Evolutionary conservation across 2,888 invertebrate species (phyloP).

Genomic region (Caenorhabditis imperialis): DNA sequence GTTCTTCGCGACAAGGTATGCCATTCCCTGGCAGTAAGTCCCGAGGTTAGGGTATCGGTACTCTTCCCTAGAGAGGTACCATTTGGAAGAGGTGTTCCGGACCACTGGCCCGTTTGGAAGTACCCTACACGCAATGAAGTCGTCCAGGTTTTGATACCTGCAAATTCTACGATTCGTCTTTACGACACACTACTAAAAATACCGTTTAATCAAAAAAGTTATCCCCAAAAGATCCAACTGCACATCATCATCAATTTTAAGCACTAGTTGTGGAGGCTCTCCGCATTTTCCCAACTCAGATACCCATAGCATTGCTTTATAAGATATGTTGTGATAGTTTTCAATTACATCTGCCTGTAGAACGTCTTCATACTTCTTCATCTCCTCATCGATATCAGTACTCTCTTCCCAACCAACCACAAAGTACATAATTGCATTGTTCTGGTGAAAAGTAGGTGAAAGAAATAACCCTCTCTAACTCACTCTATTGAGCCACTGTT

Average conservation of each 20-base stretch:
- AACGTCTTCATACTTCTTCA: slow-evolving; percentile 23
- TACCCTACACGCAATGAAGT: slow-evolving; percentile 60
- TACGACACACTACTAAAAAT: neutral
- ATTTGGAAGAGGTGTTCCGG: slow-evolving; percentile 61
- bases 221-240: slow-evolving; percentile 47
- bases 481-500: slow-evolving; percentile 39
- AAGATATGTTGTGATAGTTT: slow-evolving; percentile 62
- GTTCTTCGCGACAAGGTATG: slow-evolving; percentile 58
- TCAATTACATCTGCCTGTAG: slow-evolving; percentile 52
- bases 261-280: slow-evolving; percentile 20
- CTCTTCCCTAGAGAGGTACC: slow-evolving; percentile 62
- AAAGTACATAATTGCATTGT: slow-evolving; percentile 41
- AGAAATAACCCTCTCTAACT: no score
- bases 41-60: slow-evolving; percentile 57
- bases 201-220: slow-evolving; percentile 47
- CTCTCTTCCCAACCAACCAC: slow-evolving; percentile 9
- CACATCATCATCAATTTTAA: slow-evolving; percentile 68
- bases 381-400: slow-evolving; percentile 21
- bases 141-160: slow-evolving; percentile 36
- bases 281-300: slow-evolving; percentile 39
- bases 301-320: slow-evolving; percentile 64
- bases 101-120: slow-evolving; percentile 57
- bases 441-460: slow-evolving; percentile 9
- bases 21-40: slow-evolving; percentile 69
- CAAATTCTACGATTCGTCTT: neutral